A percentile compares a stretch with the other conserved stretches of the same genome.
Evolutionary conservation across 2,888 invertebrate genomes (phyloP).

Genomic region (Alloscopus bannaensis): DNA sequence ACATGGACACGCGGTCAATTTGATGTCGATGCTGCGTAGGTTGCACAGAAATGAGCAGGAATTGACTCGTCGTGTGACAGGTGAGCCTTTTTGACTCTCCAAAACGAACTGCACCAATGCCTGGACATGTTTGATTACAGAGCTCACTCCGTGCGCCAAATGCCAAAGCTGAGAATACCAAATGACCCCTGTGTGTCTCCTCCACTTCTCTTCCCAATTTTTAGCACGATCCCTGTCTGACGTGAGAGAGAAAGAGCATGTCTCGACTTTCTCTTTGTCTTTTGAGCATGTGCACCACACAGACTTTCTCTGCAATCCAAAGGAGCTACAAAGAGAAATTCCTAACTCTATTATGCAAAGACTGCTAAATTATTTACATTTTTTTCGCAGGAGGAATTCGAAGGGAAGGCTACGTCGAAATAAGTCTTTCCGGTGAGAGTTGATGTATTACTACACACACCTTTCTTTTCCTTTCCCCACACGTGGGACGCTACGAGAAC

Average conservation of each 20-base stretch:
- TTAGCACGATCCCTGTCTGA: neutral
- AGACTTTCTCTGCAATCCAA: neutral
- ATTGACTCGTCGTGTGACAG: too few relatives aligned
- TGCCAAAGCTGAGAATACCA: neutral
- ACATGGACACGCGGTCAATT: too few relatives aligned
- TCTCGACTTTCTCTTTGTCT: neutral
- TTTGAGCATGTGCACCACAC: too few relatives aligned
- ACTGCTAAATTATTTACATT: slow-evolving; percentile 8
- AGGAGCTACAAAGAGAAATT: neutral
- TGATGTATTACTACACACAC: too few relatives aligned
- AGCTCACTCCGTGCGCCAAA: too few relatives aligned
- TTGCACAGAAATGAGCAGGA: too few relatives aligned
- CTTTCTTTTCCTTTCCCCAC: too few relatives aligned
- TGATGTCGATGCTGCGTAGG: too few relatives aligned
- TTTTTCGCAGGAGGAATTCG: too few relatives aligned
- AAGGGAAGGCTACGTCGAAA: neutral
- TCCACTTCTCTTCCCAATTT: neutral
- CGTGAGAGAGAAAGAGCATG: neutral
- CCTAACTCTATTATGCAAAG: slow-evolving; percentile 7
- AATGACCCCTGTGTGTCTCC: neutral
- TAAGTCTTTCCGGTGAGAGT: slow-evolving; percentile 10
- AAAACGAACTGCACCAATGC: too few relatives aligned
- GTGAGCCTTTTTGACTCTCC: too few relatives aligned
- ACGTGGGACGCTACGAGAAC: neutral
- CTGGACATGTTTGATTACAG: too few relatives aligned